Base-by-base conservation (phyloP, 2,113 vertebrate genomes). In the Haemorhous mexicanus region DNA sequence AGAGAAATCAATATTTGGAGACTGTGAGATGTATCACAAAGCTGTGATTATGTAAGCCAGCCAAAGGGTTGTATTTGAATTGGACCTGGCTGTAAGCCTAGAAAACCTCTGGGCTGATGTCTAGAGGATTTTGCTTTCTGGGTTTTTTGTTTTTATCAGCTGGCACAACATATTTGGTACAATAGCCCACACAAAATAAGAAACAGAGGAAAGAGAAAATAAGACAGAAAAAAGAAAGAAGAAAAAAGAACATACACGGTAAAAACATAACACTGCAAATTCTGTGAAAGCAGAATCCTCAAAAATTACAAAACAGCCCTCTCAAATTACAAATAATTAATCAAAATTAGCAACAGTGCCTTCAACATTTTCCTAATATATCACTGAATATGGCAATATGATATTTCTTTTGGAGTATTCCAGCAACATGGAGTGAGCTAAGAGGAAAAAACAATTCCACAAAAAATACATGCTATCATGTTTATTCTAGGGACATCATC, bases 1-100 rank as follows among this genome's bases (percentile, higher is more conserved):
- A 83, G 87, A 91, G 91, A 89, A 97, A 95, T 94, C 93, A 88
- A 53, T 96, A 95, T 90, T 72, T 92, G 93, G 64, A 96, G 90
- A 93, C 85, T 81, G 84, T 33, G 72, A 96, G 87, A 95, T 84
- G 88, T 89, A 90, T 75, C 41, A 13, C 61, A 93, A 84, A 94
- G 90, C 79, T 81, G 76, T 88, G 88, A 84, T 95, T 94, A 92
- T 90, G 92, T 95, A 95, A 90, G 85, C 49, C 85, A 95, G 87
- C 55, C 87, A 76, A 94, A 89, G 68, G 76, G 44, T 27, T 92
- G 61, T 33, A 68, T 93, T 89, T 70, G 85, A 92, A 78, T 33
- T 75, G 68, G 64, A 93, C 23, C 85, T 90, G 93, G 80, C 90
- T 92, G 35, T 64, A 94, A 92, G 90, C 88, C 93, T 92, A 84